A percentile compares a stretch with the other conserved stretches of the same genome.
These are phyloP conservation scores for Chiridota heheva DNA, from an alignment of 35 echinoderm and acorn worm species.

Conservation along the genomic window DNA sequence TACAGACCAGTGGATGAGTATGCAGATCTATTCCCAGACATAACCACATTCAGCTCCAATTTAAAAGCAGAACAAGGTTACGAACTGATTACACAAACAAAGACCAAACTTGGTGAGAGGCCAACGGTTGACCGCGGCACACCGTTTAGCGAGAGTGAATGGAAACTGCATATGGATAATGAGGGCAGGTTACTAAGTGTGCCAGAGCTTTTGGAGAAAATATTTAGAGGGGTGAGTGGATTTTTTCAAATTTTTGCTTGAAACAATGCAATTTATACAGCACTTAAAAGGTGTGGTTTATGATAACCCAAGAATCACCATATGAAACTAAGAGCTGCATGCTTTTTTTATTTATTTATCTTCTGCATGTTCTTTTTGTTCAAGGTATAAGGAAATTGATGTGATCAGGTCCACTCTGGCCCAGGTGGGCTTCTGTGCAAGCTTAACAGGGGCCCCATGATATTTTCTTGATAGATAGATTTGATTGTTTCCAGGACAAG, in stretches of 20 bases:
- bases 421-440: too few species aligned
- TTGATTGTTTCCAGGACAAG: too few species aligned
- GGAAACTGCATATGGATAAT: conserved; percentile 60
- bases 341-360: too few species aligned
- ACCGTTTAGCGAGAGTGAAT: conserved; percentile 63
- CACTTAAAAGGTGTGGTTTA: too few species aligned
- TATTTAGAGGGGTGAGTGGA: conserved; percentile 87
- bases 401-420: too few species aligned
- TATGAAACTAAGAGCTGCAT: too few species aligned
- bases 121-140: conserved; percentile 58
- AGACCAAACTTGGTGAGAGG: conserved; percentile 74
- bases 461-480: too few species aligned
- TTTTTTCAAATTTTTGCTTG: neutral
- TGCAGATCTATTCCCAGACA: conserved; percentile 76
- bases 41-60: conserved; percentile 64
- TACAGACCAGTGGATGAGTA: conserved; percentile 77
- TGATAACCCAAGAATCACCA: too few species aligned
- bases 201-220: conserved; percentile 60
- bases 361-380: too few species aligned
- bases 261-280: neutral
- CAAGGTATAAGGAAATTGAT: too few species aligned
- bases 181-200: conserved; percentile 76
- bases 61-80: conserved; percentile 72
- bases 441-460: too few species aligned
- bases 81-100: conserved; percentile 64